Conservation (phyloP, 2,797 vertebrate genomes). For the Siniperca obscura region DNA sequence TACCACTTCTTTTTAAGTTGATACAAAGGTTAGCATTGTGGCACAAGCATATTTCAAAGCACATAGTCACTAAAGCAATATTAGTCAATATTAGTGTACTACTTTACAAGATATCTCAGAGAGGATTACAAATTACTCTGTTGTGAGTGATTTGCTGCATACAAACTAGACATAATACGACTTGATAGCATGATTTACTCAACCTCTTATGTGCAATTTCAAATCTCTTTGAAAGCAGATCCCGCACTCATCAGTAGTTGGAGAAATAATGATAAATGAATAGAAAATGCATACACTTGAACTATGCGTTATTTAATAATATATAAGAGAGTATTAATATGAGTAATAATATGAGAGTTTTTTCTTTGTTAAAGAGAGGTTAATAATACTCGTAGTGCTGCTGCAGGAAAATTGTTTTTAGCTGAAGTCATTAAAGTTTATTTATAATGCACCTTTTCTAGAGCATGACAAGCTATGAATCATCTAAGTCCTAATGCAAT, state of each 20-base stretch:
- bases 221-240: slow-evolving; percentile 28
- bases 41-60: slow-evolving; percentile 7
- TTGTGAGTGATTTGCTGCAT: slow-evolving; percentile 18
- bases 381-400: slow-evolving; percentile 4
- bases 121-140: slow-evolving; percentile 33
- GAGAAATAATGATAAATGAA: slow-evolving; percentile 6
- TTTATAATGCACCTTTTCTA: slow-evolving; percentile 28
- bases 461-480: slow-evolving; percentile 30
- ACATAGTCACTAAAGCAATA: background rate
- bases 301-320: too few species aligned
- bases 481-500: slow-evolving; percentile 15
- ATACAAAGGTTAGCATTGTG: background rate
- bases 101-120: slow-evolving; percentile 5
- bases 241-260: slow-evolving; percentile 2
- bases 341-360: background rate
- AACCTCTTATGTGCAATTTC: slow-evolving; percentile 24
- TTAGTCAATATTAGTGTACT: background rate
- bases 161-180: slow-evolving; percentile 19
- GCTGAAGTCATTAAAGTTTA: slow-evolving; percentile 33
- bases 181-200: background rate
- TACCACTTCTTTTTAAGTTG: background rate
- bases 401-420: slow-evolving; percentile 23
- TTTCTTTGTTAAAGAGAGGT: slow-evolving; percentile 16
- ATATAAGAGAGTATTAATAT: background rate
- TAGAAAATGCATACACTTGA: background rate